Percentiles rank a stretch among this genome's conserved stretches.
phyloP scores from a whole-genome alignment of 2,113 vertebrate species.

The Manacus vitellinus region DNA sequence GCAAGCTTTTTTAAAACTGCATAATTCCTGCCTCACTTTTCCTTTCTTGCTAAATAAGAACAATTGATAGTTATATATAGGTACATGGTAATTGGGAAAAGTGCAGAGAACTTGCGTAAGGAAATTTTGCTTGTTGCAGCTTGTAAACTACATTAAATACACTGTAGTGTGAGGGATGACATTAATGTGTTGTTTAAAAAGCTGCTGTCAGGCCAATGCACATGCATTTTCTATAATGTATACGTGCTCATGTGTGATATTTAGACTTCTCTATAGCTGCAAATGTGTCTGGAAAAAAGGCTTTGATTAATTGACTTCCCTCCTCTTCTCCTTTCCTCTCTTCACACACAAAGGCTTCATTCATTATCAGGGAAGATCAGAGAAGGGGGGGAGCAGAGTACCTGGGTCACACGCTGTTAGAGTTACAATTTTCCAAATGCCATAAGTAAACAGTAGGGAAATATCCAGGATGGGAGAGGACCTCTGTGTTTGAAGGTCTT shows the following conservation, averaged over 20 bases:
- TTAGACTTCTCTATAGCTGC: constrained; percentile 19
- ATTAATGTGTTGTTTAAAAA: constrained; percentile 50
- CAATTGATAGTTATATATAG: not conserved
- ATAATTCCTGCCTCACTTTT: not conserved
- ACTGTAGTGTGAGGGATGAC: not conserved
- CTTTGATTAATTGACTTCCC: constrained; percentile 59
- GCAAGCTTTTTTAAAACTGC: not conserved
- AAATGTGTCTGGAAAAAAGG: constrained; percentile 36
- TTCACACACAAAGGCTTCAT: constrained; percentile 2
- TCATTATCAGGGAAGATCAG: constrained; percentile 51
- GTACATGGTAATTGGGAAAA: not conserved
- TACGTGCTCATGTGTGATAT: constrained; percentile 42
- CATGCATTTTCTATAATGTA: constrained; percentile 40
- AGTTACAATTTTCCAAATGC: constrained; percentile 41
- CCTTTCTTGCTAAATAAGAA: not conserved
- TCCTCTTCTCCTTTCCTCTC: constrained; percentile 24
- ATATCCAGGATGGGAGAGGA: not conserved
- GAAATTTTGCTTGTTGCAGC: not conserved
- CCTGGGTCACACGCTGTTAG: constrained; percentile 20
- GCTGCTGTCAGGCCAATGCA: constrained; percentile 16
- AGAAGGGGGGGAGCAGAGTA: constrained; percentile 23
- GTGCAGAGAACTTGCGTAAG: not conserved
- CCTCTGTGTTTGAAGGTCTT: not conserved
- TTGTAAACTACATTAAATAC: constrained; percentile 8
- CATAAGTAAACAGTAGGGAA: not conserved